Evolutionary conservation across 1,140 invertebrate species (phyloP).

Genomic region (Thaumatotibia leucotreta): DNA sequence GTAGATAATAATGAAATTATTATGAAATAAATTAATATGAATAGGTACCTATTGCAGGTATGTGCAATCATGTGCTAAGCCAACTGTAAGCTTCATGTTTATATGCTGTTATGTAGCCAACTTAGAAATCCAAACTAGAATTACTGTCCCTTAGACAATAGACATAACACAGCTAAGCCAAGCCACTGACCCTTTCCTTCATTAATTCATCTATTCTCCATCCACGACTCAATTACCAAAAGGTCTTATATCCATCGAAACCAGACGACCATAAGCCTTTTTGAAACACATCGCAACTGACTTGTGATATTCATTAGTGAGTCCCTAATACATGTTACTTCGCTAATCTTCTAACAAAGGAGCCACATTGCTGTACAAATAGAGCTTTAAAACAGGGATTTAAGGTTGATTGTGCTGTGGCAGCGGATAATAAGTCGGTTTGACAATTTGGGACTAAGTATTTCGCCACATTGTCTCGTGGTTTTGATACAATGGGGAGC

Average conservation of each 20-base stretch:
- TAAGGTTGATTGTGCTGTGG: slow-evolving; percentile 17
- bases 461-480: slow-evolving; percentile 46
- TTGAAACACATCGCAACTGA: no score
- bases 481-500: background rate
- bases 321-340: slow-evolving; percentile 60
- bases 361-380: slow-evolving; percentile 18
- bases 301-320: slow-evolving; percentile 58
- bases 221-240: no score
- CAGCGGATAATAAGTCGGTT: slow-evolving; percentile 37
- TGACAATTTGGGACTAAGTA: slow-evolving; percentile 40
- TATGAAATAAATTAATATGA: no score
- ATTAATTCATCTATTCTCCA: background rate
- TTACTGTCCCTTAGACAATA: background rate
- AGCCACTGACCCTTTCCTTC: background rate
- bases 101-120: no score
- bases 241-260: no score
- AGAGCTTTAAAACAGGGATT: background rate
- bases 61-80: no score
- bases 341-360: slow-evolving; percentile 57
- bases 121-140: no score
- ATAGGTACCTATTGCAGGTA: no score
- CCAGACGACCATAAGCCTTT: no score
- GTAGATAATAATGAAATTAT: no score
- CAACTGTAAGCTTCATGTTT: no score
- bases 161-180: background rate